Conservation (phyloP, 2,888 invertebrate genomes). For the Erpobdella octoculata region DNA sequence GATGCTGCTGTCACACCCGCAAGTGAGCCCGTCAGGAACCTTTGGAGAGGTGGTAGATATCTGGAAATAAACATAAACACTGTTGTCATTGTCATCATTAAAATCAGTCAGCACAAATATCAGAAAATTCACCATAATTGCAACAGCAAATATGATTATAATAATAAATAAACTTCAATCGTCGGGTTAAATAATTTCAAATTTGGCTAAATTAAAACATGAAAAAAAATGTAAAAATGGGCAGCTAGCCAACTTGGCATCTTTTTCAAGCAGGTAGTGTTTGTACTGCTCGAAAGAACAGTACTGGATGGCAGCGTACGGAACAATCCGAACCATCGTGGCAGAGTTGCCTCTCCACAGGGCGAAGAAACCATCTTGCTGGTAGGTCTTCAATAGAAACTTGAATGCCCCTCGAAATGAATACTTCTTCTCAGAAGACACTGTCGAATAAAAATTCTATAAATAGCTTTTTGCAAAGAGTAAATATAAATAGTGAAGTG, state of each 20-base stretch:
- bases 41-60: slow-evolving; percentile 52
- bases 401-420: slow-evolving; percentile 53
- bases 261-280: slow-evolving; percentile 57
- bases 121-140: no score
- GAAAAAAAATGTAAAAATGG: background rate
- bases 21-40: slow-evolving; percentile 81
- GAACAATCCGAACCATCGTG: slow-evolving; percentile 90
- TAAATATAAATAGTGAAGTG: no score
- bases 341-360: slow-evolving; percentile 97
- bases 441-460: no score
- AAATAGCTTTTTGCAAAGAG: no score
- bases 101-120: no score
- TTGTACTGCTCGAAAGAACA: slow-evolving; percentile 97
- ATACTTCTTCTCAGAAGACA: slow-evolving; percentile 50
- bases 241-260: slow-evolving; percentile 18
- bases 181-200: background rate
- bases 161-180: background rate
- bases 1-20: slow-evolving; percentile 92
- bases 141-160: no score
- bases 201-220: background rate
- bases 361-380: slow-evolving; percentile 70
- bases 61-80: slow-evolving; percentile 26
- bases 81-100: no score
- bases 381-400: slow-evolving; percentile 59
- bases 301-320: slow-evolving; percentile 95